Conservation (phyloP, 2,888 invertebrate genomes). For the Lasioglossum oenotherae region DNA sequence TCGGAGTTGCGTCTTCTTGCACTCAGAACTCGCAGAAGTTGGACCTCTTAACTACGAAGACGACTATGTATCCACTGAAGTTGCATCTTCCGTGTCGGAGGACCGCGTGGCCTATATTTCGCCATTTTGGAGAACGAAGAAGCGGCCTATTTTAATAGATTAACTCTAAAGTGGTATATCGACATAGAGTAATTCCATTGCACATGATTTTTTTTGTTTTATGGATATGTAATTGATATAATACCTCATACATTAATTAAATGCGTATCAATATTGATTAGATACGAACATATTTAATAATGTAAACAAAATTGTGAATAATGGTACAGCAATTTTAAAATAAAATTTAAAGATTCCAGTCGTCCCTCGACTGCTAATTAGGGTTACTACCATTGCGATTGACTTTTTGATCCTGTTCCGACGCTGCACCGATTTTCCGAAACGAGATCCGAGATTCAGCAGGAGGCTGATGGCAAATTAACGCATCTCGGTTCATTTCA, state of each 20-base stretch:
- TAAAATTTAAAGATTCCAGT: too few species aligned
- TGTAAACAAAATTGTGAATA: too few species aligned
- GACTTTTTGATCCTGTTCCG: neutral
- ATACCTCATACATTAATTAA: too few species aligned
- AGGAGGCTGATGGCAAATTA: conserved; percentile 18
- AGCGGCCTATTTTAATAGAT: neutral
- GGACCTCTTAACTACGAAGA: neutral
- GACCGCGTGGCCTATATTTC: neutral
- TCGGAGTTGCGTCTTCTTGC: neutral
- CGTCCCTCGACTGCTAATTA: neutral
- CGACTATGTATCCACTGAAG: neutral
- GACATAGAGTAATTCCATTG: too few species aligned
- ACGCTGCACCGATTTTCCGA: neutral
- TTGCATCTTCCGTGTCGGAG: neutral
- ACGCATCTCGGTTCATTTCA: conserved; percentile 25
- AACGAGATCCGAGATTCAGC: conserved; percentile 5
- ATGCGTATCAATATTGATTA: too few species aligned
- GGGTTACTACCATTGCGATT: neutral
- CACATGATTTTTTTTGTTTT: too few species aligned
- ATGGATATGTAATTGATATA: too few species aligned
- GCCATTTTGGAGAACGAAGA: neutral
- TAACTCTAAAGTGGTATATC: neutral
- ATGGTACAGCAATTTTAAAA: too few species aligned
- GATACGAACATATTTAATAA: too few species aligned
- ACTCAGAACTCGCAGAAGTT: neutral